These are phyloP conservation scores for Lagopus leucura DNA, from an alignment of 2,113 vertebrate genomes.

Conservation along the genomic window DNA sequence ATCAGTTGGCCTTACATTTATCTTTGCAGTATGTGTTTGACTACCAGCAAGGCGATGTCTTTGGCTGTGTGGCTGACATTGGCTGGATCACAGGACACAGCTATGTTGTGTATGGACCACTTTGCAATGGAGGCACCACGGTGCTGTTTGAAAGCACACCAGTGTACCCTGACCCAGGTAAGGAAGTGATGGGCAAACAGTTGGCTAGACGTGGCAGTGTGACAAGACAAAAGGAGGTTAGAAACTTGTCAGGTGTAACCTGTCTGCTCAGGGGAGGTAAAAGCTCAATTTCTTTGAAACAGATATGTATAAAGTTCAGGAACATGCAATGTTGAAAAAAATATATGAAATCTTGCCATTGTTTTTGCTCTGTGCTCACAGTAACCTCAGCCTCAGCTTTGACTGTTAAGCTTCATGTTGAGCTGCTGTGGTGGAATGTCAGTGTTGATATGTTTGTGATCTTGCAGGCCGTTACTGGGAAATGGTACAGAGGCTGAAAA, in stretches of 20 bases:
- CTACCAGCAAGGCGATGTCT: slow-evolving; percentile 86
- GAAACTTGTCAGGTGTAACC: not conserved
- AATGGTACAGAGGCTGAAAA: slow-evolving; percentile 85
- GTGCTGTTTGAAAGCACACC: slow-evolving; percentile 95
- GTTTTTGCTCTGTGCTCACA: not conserved
- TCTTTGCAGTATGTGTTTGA: slow-evolving; percentile 89
- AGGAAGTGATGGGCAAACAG: slow-evolving; percentile 39
- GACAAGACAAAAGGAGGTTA: not conserved
- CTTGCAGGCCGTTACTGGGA: slow-evolving; percentile 93
- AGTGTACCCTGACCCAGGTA: slow-evolving; percentile 91
- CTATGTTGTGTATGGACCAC: slow-evolving; percentile 93
- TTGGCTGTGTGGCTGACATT: slow-evolving; percentile 92
- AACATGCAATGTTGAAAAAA: not conserved
- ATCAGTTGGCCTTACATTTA: slow-evolving; percentile 42
- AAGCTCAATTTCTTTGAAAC: not conserved
- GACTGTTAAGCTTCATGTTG: not conserved
- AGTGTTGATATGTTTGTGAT: not conserved
- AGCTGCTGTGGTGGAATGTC: not conserved
- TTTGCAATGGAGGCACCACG: slow-evolving; percentile 90
- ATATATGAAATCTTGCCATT: not conserved
- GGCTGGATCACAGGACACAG: slow-evolving; percentile 96
- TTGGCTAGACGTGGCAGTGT: not conserved
- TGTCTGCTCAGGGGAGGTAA: not conserved
- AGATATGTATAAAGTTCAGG: not conserved
- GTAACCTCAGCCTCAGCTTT: not conserved